Evolutionary conservation across 2,888 invertebrate genomes (phyloP).

Genomic region (Cactoblastis cactorum): DNA sequence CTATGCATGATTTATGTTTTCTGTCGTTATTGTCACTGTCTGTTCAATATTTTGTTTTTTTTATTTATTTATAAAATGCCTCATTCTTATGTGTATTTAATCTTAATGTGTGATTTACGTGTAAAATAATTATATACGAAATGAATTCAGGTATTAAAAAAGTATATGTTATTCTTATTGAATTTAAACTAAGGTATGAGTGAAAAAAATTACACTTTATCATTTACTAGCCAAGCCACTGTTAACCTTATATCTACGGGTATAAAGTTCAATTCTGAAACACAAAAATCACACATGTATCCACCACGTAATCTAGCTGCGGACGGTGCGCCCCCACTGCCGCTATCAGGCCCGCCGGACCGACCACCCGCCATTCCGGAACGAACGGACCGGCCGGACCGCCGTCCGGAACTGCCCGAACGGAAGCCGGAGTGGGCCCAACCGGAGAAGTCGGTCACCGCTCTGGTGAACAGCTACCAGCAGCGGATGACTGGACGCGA

Average conservation of each 20-base stretch:
- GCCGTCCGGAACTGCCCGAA: slow-evolving; percentile 19
- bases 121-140: too few species aligned
- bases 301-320: slow-evolving; percentile 27
- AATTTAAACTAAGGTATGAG: too few species aligned
- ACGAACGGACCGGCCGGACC: slow-evolving; percentile 25
- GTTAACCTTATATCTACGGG: too few species aligned
- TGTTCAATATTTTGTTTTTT: too few species aligned
- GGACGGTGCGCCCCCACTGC: slow-evolving; percentile 54
- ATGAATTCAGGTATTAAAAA: too few species aligned
- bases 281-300: neutral
- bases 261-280: too few species aligned
- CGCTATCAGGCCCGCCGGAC: slow-evolving; percentile 50
- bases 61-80: too few species aligned
- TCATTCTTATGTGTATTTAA: too few species aligned
- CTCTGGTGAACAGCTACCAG: slow-evolving; percentile 67
- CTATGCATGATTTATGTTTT: neutral
- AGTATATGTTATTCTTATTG: too few species aligned
- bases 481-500: slow-evolving; percentile 53
- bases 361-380: slow-evolving; percentile 39
- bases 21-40: neutral
- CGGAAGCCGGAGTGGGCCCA: slow-evolving; percentile 24
- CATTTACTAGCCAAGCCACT: too few species aligned
- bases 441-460: slow-evolving; percentile 50
- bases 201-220: too few species aligned
- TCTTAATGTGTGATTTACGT: too few species aligned